Base-by-base conservation (phyloP, 2,888 invertebrate genomes). In the Cheilosia pagana region DNA sequence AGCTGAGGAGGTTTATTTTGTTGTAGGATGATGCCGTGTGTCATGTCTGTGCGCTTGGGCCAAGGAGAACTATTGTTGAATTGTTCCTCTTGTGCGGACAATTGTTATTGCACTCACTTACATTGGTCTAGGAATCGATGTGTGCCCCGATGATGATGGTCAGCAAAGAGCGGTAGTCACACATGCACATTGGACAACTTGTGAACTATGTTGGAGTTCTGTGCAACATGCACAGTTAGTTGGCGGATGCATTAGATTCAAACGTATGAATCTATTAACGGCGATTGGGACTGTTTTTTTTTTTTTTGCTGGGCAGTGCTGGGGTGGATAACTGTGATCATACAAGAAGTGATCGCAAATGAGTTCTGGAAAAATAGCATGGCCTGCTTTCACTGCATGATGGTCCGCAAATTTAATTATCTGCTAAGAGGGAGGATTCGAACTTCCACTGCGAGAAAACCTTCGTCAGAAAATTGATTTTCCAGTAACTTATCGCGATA, bases 261-360 rank as follows among this genome's bases (percentile, higher is more conserved):
- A 6, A 43, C 50, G 21, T 70, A 75, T 68, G 83, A 72, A 70
- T 74, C 83, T 70, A 70, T 65, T 60, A 52, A 41, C 50, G 45
- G 35, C 16, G 62, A 77, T 57, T 43, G 60, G 41, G 60, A 62
- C 67, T 28, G 8, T 77, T 82, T 72, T 53, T 52, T 52, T 35
- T 3, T 72, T 53, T 52, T 52, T 35, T 3, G 12, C 35, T 35
- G 35, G 35, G 45, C 53, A 16, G 23, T 57, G 55, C 4, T 60
- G 6, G 35, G 48, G 72, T 43, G 65, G 41, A 60, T 48, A 72
- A 62, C 45, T 19, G 62, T 60, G 45, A 72, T 60, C 72, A 83
- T 74, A 78, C 78, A 48, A 83, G 52, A 74, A 78, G 68, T 83
- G 68, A 78, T 77, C 43, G 83, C 48, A 41, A 39, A 62, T 72